Evolutionary conservation across 2,797 vertebrate genomes (phyloP), one percentile per base, ranked within the genome.

Genomic region (Neopelma chrysocephalum): DNA sequence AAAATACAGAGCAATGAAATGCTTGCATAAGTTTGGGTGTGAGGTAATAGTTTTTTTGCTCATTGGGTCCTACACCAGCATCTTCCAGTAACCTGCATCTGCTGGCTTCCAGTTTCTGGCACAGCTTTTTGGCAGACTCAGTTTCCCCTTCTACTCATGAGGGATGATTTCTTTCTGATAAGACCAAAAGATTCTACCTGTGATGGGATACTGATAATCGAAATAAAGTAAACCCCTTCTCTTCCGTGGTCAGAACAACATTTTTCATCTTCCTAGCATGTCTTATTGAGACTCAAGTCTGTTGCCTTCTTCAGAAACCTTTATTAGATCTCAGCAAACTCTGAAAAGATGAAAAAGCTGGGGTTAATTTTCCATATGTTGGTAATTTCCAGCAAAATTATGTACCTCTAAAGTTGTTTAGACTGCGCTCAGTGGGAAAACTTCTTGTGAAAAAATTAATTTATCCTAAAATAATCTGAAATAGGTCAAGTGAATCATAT

Each of bases 21-120:
- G 36, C 32, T 95, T 84, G 73, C 73, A 75, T 50, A 94, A 94
- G 34, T 61, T 53, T 61, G 50, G 21, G n/a, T 77, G 26, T 94
- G 81, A 90, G 40, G 69, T 58, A 95, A 90, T 9, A 51, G 7
- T 17, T 48, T 78, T 85, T 92, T 86, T 71, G 15, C 84, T 91
- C 15, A 6, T 36, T 42, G n/a, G 10, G 57, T 83, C 21, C 53
- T 93, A 42, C 23, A 92, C 20, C 12, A 81, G 25, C 38, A 83
- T 75, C 76, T 95, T 94, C 91, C 87, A 92, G 87, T 89, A 94
- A 94, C 65, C 36, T 76, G 53, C 75, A 89, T 83, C 48, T 94
- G 20, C 36, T 76, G 48, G 26, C 26, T 75, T 87, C 34, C 18
- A 53, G 29, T 32, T 77, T 82, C 54, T 86, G 81, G 38, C 61